Base-by-base conservation (phyloP, 2,888 invertebrate genomes). In the Tetranychus piercei region DNA sequence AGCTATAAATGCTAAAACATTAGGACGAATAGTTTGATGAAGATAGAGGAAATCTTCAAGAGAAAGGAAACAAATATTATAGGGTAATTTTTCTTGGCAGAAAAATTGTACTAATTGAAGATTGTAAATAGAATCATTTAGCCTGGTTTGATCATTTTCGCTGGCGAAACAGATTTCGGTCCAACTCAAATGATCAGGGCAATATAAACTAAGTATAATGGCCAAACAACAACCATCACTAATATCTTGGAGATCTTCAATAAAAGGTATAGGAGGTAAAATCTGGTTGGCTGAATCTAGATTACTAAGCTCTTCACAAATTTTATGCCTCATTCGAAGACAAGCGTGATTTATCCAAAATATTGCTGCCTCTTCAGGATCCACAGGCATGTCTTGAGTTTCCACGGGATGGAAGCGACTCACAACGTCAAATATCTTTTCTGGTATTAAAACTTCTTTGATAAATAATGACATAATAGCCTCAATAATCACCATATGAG, bases 41-140 rank as follows among this genome's bases (percentile, higher is more conserved):
- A 93, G 90, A 82, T 93, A 94, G 66, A 94, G 90, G 79, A 95
- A 88, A 83, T 96, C 95, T 83, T 95, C 94, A n/a, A 92, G 91
- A 84, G 89, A 88, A 87, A 95, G 89, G 83, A 94, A 93, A 86
- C 93, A 94, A 82, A 92, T 89, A 81, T 90, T 88, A 82, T 89
- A 88, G 80, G 94, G 92, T 82, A 94, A 86, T 82, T 89, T 88
- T 81, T 88, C 87, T 80, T 87, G 86, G 82, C 93, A 94, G 85
- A 95, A 94, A 81, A 89, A 88, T 82, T 89, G 87, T 77, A 95
- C 90, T 81, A 94, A 86, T 83, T 90, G 88, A 74, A 95, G 87
- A 85, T 95, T 95, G 84, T 93, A 90, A 80, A 94, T 86, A 79
- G 34, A 34, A 34, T 34, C 34, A 34, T 34, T 34, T 34, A 34